Percentiles rank a stretch among this genome's conserved stretches.
Conservation (phyloP, 2,797 vertebrate genomes). For the Philypnodon macrostomus region DNA sequence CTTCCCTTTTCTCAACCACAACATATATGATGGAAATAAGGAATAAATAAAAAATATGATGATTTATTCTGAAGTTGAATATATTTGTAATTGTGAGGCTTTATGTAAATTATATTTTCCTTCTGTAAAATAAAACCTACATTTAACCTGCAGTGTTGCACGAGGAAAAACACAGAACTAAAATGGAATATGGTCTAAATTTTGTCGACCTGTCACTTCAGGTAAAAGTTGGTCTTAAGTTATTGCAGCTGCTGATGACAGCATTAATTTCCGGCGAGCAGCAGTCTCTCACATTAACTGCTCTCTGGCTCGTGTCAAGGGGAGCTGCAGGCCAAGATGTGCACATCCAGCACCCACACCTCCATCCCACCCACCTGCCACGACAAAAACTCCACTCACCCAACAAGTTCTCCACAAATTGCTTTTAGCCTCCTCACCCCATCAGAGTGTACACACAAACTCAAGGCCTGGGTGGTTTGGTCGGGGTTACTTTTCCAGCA, state of each 20-base stretch:
- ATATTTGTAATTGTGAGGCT: too few relatives aligned
- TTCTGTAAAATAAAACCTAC: too few relatives aligned
- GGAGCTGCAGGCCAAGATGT: conserved; percentile 78
- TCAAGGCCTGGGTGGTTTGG: conserved; percentile 36
- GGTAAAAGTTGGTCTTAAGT: conserved; percentile 57
- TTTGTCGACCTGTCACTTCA: conserved; percentile 13
- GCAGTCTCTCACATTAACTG: conserved; percentile 83
- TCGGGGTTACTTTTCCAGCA: conserved; percentile 67
- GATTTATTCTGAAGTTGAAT: too few relatives aligned
- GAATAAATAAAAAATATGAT: too few relatives aligned
- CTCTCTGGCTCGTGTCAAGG: conserved; percentile 77
- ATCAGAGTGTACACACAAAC: conserved; percentile 55
- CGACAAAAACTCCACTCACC: conserved; percentile 73
- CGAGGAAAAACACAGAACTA: background rate
- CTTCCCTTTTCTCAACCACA: too few relatives aligned
- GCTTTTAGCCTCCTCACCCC: conserved; percentile 83
- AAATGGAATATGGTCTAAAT: background rate
- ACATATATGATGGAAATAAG: too few relatives aligned
- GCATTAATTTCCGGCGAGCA: conserved; percentile 82
- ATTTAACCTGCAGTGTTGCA: background rate
- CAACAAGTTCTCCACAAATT: conserved; percentile 90
- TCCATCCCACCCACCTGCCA: conserved; percentile 17
- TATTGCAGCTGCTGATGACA: conserved; percentile 87
- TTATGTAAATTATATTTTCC: too few relatives aligned
- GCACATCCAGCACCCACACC: conserved; percentile 31